Evolutionary conservation across 2,113 vertebrate genomes (phyloP), one percentile per base, ranked within the genome.

Genomic region (Athene cunicularia): DNA sequence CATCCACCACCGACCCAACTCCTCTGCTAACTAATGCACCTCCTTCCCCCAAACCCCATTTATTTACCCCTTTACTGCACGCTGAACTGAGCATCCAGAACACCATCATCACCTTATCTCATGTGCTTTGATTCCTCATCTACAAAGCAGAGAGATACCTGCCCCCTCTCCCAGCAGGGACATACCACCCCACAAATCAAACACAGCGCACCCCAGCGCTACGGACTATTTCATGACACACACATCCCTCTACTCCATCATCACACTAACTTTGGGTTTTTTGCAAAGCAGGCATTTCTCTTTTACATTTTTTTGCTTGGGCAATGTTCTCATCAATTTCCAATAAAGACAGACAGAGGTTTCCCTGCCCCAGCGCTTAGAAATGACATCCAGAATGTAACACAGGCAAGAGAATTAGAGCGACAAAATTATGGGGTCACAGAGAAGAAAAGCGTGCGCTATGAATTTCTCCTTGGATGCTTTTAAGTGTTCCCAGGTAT

Each of bases 151-250:
- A 60, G 39, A 60, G 27, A 39, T 11, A 45, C 33, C 33, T 52
- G 28, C 12, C 55, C 33, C 21, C 21, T 16, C 27, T 68, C n/a
- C 41, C 41, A 82, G 33, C n/a, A 53, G 39, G 47, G 33, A 28
- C 7, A 10, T 16, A 14, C 3, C 4, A 9, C 22, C 39, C 20
- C n/a, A 15, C 2, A 7, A 26, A 41, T 24, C n/a, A 49, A 43
- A 47, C 41, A 12, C 3, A 1, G 72, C 0, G 0, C 8, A 39
- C 8, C 45, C 39, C 55, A 55, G 5, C 3, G 6, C 64, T 56
- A 49, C 22, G 41, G 22, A 8, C 50, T 37, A 12, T 37, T 72
- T 66, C 28, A 39, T 1, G 2, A 21, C 12, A 37, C 17, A 1
- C 26, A 6, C 37, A 7, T 9, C 16, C 23, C 28, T 45, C 37